phyloP scores from a whole-genome alignment of 2,888 invertebrate species.

The Cecidostiba fungosa region DNA sequence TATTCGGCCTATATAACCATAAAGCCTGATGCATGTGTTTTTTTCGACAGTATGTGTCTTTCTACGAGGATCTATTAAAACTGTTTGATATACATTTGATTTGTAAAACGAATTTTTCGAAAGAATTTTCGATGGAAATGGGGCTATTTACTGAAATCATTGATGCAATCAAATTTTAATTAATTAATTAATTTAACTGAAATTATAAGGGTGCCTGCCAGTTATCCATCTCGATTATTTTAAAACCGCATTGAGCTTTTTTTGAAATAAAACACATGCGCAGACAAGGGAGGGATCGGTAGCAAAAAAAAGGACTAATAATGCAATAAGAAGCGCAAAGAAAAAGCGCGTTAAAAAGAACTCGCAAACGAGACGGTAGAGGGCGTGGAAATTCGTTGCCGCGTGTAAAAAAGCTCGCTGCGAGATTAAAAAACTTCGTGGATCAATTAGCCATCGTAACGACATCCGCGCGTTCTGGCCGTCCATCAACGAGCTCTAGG shows the following conservation, averaged over 20 bases:
- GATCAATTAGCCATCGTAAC: slow-evolving; percentile 51
- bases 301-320: neutral
- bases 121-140: too few relatives aligned
- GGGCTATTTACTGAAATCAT: too few relatives aligned
- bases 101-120: too few relatives aligned
- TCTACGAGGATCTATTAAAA: too few relatives aligned
- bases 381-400: neutral
- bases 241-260: neutral
- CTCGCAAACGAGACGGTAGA: neutral
- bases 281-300: neutral
- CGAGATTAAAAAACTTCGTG: slow-evolving; percentile 38
- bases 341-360: neutral
- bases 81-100: too few relatives aligned
- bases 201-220: too few relatives aligned
- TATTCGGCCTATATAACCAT: too few relatives aligned
- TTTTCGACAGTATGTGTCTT: too few relatives aligned
- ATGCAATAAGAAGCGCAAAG: slow-evolving; percentile 16
- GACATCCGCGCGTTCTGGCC: slow-evolving; percentile 16
- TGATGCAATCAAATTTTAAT: too few relatives aligned
- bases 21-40: too few relatives aligned
- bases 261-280: neutral
- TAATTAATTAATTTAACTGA: too few relatives aligned
- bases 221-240: too few relatives aligned
- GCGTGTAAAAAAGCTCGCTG: neutral
- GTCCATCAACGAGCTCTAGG: slow-evolving; percentile 9